Evolutionary conservation across 2,888 invertebrate genomes (phyloP), one percentile per base, ranked within the genome.

Genomic region (Epiblema foenella): DNA sequence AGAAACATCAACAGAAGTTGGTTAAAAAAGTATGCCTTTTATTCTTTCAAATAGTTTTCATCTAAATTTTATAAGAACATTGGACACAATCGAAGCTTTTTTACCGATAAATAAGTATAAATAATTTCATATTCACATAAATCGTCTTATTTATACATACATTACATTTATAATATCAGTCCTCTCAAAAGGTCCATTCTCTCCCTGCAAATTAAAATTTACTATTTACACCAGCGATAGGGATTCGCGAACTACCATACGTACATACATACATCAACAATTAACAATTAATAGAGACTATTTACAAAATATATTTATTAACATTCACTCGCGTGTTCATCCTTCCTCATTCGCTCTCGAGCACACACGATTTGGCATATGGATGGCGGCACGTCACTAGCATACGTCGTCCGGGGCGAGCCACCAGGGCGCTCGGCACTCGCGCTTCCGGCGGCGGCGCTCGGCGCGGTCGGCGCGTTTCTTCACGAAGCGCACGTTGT

Each of bases 401-500:
- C 93, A 93, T 83, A 83, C 82, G 77, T 86, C 85, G 83, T 87
- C 87, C 85, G 88, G 82, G 81, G 91, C 90, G 85, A 90, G 92
- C 93, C 93, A 93, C 93, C 93, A 93, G 81, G 88, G 90, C 82
- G 89, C 87, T 79, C 80, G 84, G 84, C 91, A 91, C 69, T 94
- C 94, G 88, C 95, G 94, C 95, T 96, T 96, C 93, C 96, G 95
- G 81, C 97, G 95, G 74, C 96, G 94, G 74, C 96, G 95, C 85
- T 96, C 96, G 74, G 95, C 94, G 78, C 95, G 94, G 76, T 96
- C 96, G 39, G 94, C 94, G 80, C 96, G 95, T 89, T 97, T 97
- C 91, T 97, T 98, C 54, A 97, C 95, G 86, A 98, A 98, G 83
- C 97, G 95, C 75, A 99, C 96, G 92, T 99, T 99, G 93, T 97